Conservation (phyloP, 2,888 invertebrate genomes). For the Cephus pulcher region DNA sequence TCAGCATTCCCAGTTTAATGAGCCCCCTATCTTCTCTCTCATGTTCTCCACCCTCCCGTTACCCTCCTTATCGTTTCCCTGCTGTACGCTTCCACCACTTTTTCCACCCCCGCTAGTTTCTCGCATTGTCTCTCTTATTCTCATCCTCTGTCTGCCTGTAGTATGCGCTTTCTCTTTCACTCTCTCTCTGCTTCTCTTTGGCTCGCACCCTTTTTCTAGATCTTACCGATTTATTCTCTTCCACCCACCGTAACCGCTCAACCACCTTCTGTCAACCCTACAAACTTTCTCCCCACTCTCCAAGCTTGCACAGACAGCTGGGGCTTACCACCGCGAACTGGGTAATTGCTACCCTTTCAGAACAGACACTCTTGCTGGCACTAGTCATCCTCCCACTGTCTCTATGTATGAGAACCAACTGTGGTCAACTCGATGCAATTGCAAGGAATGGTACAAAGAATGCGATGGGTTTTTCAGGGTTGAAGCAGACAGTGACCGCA, state of each 20-base stretch:
- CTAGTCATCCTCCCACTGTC: conserved; percentile 7
- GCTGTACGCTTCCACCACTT: not conserved
- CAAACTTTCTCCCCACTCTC: no score
- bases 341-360: conserved; percentile 30
- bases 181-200: conserved; percentile 19
- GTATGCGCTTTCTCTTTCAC: conserved; percentile 6
- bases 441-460: no score
- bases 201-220: conserved; percentile 9
- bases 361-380: conserved; percentile 24
- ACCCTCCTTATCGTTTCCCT: not conserved
- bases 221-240: no score
- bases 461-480: no score
- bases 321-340: conserved; percentile 5
- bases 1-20: conserved; percentile 63
- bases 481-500: no score
- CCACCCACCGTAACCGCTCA: not conserved
- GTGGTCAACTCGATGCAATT: no score
- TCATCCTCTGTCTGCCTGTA: conserved; percentile 13
- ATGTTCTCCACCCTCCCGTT: conserved; percentile 16
- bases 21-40: conserved; percentile 49
- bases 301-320: no score
- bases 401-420: no score
- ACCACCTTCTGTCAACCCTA: no score
- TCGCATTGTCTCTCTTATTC: conserved; percentile 13
- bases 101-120: not conserved